phyloP scores from a whole-genome alignment of 2,888 invertebrate genomes.

The Epiblema foenella region DNA sequence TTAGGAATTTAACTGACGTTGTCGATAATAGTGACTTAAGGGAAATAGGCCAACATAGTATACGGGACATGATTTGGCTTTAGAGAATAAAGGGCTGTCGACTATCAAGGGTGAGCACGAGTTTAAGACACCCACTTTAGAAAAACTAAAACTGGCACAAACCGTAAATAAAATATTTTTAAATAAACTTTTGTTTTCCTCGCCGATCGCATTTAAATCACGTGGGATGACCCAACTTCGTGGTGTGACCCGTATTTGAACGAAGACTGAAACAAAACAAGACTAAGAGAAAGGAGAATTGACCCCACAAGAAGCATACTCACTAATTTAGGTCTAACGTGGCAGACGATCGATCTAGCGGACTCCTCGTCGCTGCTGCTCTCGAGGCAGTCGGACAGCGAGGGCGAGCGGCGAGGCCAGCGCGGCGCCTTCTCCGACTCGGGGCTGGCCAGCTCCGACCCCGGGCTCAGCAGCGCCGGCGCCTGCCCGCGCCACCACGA shows the following conservation, averaged over 20 bases:
- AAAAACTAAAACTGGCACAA: too few species aligned
- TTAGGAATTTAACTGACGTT: neutral
- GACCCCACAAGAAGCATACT: constrained; percentile 54
- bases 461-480: constrained; percentile 57
- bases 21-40: neutral
- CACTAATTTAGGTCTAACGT: constrained; percentile 78
- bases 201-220: neutral
- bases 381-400: constrained; percentile 80
- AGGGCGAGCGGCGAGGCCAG: constrained; percentile 76
- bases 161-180: too few species aligned
- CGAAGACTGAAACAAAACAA: neutral
- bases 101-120: neutral
- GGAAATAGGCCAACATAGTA: neutral
- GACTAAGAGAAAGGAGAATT: neutral
- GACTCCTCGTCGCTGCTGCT: constrained; percentile 80
- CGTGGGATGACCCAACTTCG: neutral
- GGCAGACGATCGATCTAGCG: constrained; percentile 77
- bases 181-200: too few species aligned
- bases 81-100: neutral
- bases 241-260: neutral
- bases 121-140: neutral
- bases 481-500: constrained; percentile 79
- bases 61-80: neutral
- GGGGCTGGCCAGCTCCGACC: constrained; percentile 59
- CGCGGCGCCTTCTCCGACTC: constrained; percentile 63